These are phyloP conservation scores for Hofmannophila pseudospretella DNA, from an alignment of 2,888 invertebrate species.

Conservation along the genomic window DNA sequence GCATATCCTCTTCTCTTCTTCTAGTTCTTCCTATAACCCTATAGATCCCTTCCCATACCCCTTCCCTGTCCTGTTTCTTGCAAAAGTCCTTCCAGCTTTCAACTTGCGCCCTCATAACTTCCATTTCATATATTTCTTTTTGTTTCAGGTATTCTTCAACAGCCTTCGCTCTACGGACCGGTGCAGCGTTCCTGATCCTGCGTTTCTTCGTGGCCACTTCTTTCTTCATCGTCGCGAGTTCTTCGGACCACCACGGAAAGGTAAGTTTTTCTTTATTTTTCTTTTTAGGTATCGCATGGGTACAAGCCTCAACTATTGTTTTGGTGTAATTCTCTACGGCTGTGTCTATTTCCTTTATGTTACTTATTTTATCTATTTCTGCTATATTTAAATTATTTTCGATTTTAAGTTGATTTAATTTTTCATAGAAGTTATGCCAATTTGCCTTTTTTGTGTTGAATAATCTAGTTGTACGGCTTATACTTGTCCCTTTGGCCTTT, in stretches of 20 bases:
- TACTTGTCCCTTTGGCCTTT: background rate
- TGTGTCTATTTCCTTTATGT: slow-evolving; percentile 8
- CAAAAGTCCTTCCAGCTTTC: slow-evolving; percentile 11
- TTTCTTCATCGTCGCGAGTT: slow-evolving; percentile 10
- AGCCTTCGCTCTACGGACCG: slow-evolving; percentile 11
- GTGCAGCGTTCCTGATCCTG: slow-evolving; percentile 13
- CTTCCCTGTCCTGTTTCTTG: slow-evolving; percentile 6
- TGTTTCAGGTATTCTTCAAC: no score
- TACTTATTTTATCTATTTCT: slow-evolving; percentile 3
- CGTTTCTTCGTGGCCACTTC: slow-evolving; percentile 11
- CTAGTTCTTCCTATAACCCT: slow-evolving; percentile 4
- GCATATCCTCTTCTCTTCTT: slow-evolving; percentile 4
- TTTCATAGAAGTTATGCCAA: slow-evolving; percentile 9
- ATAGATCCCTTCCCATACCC: slow-evolving; percentile 11
- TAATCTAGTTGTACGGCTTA: slow-evolving; percentile 5
- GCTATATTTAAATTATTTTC: background rate
- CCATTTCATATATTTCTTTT: background rate
- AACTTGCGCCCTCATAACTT: background rate
- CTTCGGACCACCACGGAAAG: slow-evolving; percentile 18
- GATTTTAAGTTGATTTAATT: no score
- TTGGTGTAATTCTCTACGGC: background rate
- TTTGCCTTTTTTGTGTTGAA: slow-evolving; percentile 9
- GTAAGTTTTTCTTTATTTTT: slow-evolving; percentile 6
- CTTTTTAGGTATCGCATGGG: background rate
- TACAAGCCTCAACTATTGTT: background rate